A percentile compares a stretch with the other conserved stretches of the same genome.
Conservation (phyloP, 1,140 invertebrate species). For the Orius insidiosus region DNA sequence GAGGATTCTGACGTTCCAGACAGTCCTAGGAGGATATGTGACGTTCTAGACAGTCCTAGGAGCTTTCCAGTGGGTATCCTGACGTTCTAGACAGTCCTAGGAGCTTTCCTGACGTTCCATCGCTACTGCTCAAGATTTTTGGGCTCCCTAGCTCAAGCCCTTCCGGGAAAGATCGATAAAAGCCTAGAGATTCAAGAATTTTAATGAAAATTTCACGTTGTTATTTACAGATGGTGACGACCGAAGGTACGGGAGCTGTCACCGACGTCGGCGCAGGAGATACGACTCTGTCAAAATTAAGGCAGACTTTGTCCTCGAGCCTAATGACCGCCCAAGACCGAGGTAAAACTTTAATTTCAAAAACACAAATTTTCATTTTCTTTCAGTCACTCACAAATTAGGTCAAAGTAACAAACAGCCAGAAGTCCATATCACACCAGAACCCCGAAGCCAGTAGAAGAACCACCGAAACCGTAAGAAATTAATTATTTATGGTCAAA, state of each 20-base stretch:
- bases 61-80: no score
- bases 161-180: no score
- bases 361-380: background rate
- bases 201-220: background rate
- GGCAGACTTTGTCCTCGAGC: constrained; percentile 59
- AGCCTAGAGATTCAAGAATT: no score
- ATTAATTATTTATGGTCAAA: no score
- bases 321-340: constrained; percentile 62
- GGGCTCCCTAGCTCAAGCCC: no score
- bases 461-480: constrained; percentile 15
- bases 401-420: constrained; percentile 6
- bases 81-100: no score
- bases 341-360: constrained; percentile 31
- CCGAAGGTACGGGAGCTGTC: constrained; percentile 38
- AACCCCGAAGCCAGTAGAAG: no score
- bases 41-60: no score
- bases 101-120: no score
- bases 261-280: constrained; percentile 35
- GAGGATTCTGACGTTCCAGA: no score
- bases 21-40: no score
- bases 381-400: constrained; percentile 7
- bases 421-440: background rate
- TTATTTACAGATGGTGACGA: constrained; percentile 51
- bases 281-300: constrained; percentile 59
- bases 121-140: no score